Base-by-base conservation (phyloP, 2,797 vertebrate genomes). In the Pitangus sulphuratus region DNA sequence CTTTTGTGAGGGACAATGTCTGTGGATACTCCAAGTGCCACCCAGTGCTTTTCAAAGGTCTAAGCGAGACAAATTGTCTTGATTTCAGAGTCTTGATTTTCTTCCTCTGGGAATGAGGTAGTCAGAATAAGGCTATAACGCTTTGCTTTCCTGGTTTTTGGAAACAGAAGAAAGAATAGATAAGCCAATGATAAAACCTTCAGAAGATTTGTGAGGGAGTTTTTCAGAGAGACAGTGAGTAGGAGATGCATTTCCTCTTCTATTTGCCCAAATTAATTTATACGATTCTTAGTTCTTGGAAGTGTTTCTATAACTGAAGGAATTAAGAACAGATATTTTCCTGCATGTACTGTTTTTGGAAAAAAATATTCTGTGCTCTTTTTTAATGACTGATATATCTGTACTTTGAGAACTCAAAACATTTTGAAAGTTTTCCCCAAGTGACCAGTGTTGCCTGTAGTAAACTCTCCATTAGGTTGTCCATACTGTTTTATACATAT, bases 21-120 rank as follows among this genome's bases (percentile, higher is more conserved):
- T 70, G 0, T 51, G 21, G 25, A 31, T 31, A 4, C 10, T 42
- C 20, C 2, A 5, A 28, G 30, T 33, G 12, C 37, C 19, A 68
- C 16, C 5, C 11, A 20, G 40, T 31, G 21, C 50, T 84, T 85
- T 79, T 77, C 75, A 58, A 16, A 77, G 33, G 22, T 71, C n/a
- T 31, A 31, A 77, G 19, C 35, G 25, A 60, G 45, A 25, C 12
- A 37, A 78, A 53, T 45, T 4, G 8, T 35, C 22, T 71, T 42
- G 33, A 33, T 58, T 58, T 37, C 37, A 37, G 9, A 37, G 37
- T 37, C 22, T 86, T 56, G 9, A 0, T 57, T 78, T 85, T 87
- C 30, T 80, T 83, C 8, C 50, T 68, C 39, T 74, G 45, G n/a
- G 5, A 45, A 22, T 45, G 25, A 84, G 15, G 15, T 60, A 39